phyloP scores from a whole-genome alignment of 1,140 invertebrate genomes.

The Bombyx mandarina region DNA sequence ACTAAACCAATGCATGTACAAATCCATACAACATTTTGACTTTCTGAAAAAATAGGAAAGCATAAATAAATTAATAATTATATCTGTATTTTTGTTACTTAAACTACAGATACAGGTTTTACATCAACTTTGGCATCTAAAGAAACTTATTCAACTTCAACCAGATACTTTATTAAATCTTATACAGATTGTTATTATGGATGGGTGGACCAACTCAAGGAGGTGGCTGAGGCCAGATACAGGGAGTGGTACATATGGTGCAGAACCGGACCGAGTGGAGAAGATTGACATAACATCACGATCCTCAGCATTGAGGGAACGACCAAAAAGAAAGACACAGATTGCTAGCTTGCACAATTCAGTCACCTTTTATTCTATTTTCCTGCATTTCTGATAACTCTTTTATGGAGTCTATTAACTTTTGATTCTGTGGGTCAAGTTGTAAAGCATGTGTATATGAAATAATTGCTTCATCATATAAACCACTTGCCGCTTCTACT shows the following conservation, averaged over 20 bases:
- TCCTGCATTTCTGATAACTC: constrained; percentile 74
- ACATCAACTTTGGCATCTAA: too few relatives aligned
- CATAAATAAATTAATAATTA: too few relatives aligned
- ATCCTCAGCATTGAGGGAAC: too few relatives aligned
- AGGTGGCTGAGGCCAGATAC: background rate
- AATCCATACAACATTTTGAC: constrained; percentile 82
- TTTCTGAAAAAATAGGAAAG: constrained; percentile 67
- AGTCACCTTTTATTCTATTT: constrained; percentile 68
- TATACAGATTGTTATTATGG: background rate
- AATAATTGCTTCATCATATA: constrained; percentile 78
- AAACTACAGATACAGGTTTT: too few relatives aligned
- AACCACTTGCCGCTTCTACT: constrained; percentile 79
- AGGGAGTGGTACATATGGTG: too few relatives aligned
- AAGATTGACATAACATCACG: too few relatives aligned
- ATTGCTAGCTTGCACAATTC: too few relatives aligned
- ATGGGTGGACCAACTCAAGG: background rate
- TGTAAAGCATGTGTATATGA: constrained; percentile 80
- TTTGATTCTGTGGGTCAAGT: constrained; percentile 79
- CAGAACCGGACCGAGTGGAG: too few relatives aligned
- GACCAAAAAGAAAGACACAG: background rate
- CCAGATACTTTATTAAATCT: too few relatives aligned
- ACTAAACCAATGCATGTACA: constrained; percentile 82
- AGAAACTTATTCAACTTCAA: too few relatives aligned
- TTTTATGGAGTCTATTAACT: constrained; percentile 76
- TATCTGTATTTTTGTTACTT: too few relatives aligned